Percentiles rank a stretch among this genome's conserved stretches.
phyloP scores from a whole-genome alignment of 2,888 invertebrate species.

The Sycophila texana region DNA sequence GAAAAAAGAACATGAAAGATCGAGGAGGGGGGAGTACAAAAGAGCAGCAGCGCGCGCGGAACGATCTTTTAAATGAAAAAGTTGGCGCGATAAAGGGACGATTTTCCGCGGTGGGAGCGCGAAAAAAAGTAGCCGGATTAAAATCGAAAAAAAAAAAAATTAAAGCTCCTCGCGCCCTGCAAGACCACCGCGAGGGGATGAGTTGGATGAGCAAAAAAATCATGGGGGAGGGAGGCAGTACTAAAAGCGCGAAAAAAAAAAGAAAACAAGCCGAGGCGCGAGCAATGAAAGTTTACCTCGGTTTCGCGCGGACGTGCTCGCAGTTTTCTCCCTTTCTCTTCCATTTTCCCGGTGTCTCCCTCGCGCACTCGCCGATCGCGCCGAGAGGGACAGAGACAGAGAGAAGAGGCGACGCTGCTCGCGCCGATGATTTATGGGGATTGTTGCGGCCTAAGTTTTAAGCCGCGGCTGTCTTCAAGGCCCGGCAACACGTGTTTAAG shows the following conservation, averaged over 20 bases:
- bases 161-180: not conserved
- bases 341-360: not conserved
- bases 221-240: not conserved
- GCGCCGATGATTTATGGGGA: constrained; percentile 54
- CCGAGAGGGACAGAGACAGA: too few species aligned
- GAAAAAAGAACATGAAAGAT: constrained; percentile 3
- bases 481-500: constrained; percentile 45
- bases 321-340: not conserved
- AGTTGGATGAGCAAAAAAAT: constrained; percentile 2
- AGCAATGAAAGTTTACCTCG: constrained; percentile 51
- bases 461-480: constrained; percentile 28
- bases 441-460: constrained; percentile 46
- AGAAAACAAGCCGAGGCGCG: not conserved
- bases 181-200: too few species aligned
- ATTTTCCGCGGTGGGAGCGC: not conserved
- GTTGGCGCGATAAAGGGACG: constrained; percentile 39
- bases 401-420: not conserved
- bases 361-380: not conserved
- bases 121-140: constrained; percentile 13
- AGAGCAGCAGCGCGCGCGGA: constrained; percentile 3
- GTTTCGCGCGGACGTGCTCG: not conserved
- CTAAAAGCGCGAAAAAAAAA: not conserved
- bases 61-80: constrained; percentile 39
- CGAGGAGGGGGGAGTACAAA: not conserved
- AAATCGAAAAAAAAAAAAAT: constrained; percentile 41